Evolutionary conservation across 2,888 invertebrate genomes (phyloP).

Genomic region (Torymus texanus): DNA sequence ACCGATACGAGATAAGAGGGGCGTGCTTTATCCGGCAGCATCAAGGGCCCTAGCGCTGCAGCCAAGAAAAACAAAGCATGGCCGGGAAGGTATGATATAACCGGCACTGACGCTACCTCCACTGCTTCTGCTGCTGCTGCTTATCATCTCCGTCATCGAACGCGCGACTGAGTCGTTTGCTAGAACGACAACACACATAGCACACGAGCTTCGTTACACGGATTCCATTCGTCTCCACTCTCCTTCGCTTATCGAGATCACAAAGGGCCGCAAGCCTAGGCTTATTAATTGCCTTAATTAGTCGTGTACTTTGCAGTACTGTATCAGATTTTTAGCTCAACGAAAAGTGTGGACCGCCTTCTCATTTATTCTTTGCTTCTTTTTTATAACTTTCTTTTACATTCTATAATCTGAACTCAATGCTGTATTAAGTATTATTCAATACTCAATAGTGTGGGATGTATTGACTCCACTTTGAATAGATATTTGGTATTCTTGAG

Average conservation of each 20-base stretch:
- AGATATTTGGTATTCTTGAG: too few species aligned
- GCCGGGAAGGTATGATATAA: too few species aligned
- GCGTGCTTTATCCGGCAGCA: slow-evolving; percentile 18
- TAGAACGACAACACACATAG: not conserved
- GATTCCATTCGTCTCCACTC: slow-evolving; percentile 19
- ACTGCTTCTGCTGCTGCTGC: not conserved
- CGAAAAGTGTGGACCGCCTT: too few species aligned
- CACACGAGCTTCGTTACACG: not conserved
- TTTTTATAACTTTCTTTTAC: too few species aligned
- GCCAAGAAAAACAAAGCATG: too few species aligned
- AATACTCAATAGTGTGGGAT: too few species aligned
- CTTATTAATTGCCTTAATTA: slow-evolving; percentile 36
- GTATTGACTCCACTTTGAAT: too few species aligned
- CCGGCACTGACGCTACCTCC: too few species aligned
- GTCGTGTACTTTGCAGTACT: not conserved
- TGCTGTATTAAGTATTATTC: too few species aligned
- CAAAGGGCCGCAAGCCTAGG: not conserved
- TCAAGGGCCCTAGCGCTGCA: not conserved
- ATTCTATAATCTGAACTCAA: too few species aligned
- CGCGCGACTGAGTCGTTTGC: not conserved
- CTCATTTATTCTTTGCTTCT: too few species aligned
- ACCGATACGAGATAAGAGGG: not conserved
- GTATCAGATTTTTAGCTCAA: too few species aligned
- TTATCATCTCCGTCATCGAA: slow-evolving; percentile 19
- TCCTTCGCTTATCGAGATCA: slow-evolving; percentile 8